These are phyloP conservation scores for Sphaerodactylus townsendi DNA, from an alignment of 2,113 vertebrate genomes.

Conservation along the genomic window DNA sequence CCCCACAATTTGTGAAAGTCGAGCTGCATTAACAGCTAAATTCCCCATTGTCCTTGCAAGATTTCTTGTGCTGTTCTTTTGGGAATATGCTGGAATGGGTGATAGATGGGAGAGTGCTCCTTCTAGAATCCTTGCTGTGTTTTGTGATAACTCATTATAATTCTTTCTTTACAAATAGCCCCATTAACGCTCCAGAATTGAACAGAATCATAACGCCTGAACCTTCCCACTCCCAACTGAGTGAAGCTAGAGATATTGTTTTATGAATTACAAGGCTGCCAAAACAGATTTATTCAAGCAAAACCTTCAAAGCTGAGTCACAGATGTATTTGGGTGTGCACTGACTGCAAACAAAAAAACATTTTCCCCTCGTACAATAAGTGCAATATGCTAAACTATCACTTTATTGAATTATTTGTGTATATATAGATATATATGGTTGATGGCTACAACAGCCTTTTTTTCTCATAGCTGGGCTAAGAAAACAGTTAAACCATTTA, in stretches of 20 bases:
- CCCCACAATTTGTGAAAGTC: conserved; percentile 56
- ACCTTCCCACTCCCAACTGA: conserved; percentile 65
- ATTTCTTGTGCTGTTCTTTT: conserved; percentile 72
- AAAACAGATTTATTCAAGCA: conserved; percentile 68
- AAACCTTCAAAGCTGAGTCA: conserved; percentile 58
- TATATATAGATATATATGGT: conserved; percentile 33
- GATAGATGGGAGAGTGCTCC: conserved; percentile 74
- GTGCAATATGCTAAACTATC: conserved; percentile 61
- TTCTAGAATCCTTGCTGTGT: conserved; percentile 78
- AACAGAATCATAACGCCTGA: conserved; percentile 75
- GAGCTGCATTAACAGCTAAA: conserved; percentile 56
- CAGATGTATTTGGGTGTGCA: conserved; percentile 48
- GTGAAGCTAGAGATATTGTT: conserved; percentile 59
- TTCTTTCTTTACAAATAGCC: conserved; percentile 83
- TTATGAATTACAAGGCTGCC: conserved; percentile 73
- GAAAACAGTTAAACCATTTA: conserved; percentile 78
- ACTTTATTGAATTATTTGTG: conserved; percentile 71
- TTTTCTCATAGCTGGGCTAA: conserved; percentile 69
- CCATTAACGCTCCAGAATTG: conserved; percentile 75
- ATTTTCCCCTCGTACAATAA: conserved; percentile 56
- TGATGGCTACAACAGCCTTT: conserved; percentile 65
- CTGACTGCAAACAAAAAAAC: conserved; percentile 57
- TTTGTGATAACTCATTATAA: conserved; percentile 84
- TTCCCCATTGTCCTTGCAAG: conserved; percentile 66
- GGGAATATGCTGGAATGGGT: conserved; percentile 71